phyloP scores from a whole-genome alignment of 2,113 vertebrate species.

The Lichenostomus cassidix region DNA sequence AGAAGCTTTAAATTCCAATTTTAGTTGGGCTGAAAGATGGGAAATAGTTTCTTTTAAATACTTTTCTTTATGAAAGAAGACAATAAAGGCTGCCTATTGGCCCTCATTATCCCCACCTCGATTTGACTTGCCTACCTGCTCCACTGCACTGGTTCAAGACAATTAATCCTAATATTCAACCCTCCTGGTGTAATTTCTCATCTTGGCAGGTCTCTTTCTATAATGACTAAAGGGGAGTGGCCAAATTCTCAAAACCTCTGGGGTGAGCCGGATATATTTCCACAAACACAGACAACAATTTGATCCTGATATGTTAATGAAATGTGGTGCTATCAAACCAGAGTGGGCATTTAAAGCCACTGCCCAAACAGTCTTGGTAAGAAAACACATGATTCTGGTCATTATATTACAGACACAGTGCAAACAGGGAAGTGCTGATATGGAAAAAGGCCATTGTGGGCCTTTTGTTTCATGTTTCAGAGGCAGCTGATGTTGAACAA shows the following conservation, averaged over 20 bases:
- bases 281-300: constrained; percentile 54
- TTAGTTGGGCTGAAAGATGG: constrained; percentile 68
- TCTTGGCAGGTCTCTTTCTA: constrained; percentile 94
- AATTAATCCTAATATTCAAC: constrained; percentile 99
- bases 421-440: background rate
- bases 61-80: constrained; percentile 81
- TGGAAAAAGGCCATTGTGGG: background rate
- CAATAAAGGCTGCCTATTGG: constrained; percentile 80
- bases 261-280: constrained; percentile 71
- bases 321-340: constrained; percentile 7
- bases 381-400: background rate
- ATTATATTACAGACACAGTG: background rate
- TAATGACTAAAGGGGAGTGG: constrained; percentile 91
- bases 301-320: constrained; percentile 57
- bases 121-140: constrained; percentile 88
- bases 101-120: constrained; percentile 86
- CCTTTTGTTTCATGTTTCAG: background rate
- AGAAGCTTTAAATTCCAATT: constrained; percentile 59
- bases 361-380: background rate
- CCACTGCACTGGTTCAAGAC: constrained; percentile 90
- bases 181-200: constrained; percentile 91
- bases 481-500: background rate
- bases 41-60: constrained; percentile 70
- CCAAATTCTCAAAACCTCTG: constrained; percentile 74
- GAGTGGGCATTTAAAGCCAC: background rate